Evolutionary conservation across 1,140 invertebrate species (phyloP).

Genomic region (Helicoverpa armigera): DNA sequence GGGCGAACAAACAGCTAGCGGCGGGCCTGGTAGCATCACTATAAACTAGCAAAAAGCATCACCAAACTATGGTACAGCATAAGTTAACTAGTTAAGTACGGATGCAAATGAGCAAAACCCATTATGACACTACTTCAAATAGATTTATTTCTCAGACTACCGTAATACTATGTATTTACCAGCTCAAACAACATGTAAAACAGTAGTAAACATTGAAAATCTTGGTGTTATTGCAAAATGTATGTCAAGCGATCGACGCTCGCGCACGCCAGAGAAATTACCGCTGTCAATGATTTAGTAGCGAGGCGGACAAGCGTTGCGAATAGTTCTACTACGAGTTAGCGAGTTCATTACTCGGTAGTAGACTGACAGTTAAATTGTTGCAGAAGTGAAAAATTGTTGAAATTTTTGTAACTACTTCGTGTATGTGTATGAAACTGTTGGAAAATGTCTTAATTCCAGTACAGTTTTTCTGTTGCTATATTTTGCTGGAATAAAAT

Average conservation of each 20-base stretch:
- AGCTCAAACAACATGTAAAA: conserved; percentile 24
- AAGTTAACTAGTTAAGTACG: too few species aligned
- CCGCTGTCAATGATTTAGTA: conserved; percentile 13
- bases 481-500: too few species aligned
- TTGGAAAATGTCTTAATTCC: background rate
- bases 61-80: too few species aligned
- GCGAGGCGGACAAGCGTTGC: conserved; percentile 6
- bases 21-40: too few species aligned
- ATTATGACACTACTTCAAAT: background rate
- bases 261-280: conserved; percentile 52
- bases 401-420: background rate
- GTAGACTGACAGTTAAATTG: background rate
- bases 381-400: background rate
- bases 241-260: conserved; percentile 53
- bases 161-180: background rate
- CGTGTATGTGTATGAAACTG: background rate
- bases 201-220: conserved; percentile 32
- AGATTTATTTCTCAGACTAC: background rate
- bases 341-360: background rate
- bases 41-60: too few species aligned
- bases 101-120: too few species aligned
- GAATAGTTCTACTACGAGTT: conserved; percentile 1
- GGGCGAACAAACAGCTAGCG: too few species aligned
- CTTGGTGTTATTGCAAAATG: conserved; percentile 32
- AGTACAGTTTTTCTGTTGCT: too few species aligned